A percentile compares a stretch with the other conserved stretches of the same genome.
phyloP scores from a whole-genome alignment of 2,797 vertebrate species.

The Catostomus latipinnis region DNA sequence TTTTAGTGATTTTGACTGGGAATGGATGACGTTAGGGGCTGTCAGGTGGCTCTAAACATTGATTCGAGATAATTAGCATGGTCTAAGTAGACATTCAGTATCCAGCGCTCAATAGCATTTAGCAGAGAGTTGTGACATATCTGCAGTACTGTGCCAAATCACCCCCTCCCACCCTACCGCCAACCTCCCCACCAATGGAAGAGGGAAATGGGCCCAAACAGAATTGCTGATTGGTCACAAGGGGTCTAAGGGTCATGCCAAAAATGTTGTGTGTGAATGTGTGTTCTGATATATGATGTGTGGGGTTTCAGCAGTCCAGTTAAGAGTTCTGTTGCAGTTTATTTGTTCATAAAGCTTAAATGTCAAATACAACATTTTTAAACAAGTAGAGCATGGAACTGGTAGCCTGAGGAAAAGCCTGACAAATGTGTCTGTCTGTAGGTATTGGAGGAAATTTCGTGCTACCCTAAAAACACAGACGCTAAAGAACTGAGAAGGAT shows the following conservation, averaged over 20 bases:
- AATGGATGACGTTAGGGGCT: not conserved
- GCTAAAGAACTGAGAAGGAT: conserved; percentile 96
- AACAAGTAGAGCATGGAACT: not conserved
- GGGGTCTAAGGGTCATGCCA: conserved; percentile 52
- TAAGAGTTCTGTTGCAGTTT: conserved; percentile 10
- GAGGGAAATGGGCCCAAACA: conserved; percentile 18
- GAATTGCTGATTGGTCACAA: conserved; percentile 60
- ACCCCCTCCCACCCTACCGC: conserved; percentile 30
- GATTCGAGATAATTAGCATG: conserved; percentile 25
- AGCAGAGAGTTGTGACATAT: conserved; percentile 71
- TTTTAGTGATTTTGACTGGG: conserved; percentile 5
- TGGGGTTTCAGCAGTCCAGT: conserved; percentile 26
- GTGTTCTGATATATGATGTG: conserved; percentile 6
- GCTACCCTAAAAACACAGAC: conserved; percentile 96
- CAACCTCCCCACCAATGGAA: conserved; percentile 14
- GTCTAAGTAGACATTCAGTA: conserved; percentile 8
- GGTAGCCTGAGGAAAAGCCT: conserved; percentile 9
- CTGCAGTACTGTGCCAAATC: conserved; percentile 65
- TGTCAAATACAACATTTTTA: not conserved
- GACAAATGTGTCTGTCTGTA: conserved; percentile 62
- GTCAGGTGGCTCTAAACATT: conserved; percentile 10
- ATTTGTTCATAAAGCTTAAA: not conserved
- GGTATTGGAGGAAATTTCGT: conserved; percentile 99
- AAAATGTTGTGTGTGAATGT: conserved; percentile 20
- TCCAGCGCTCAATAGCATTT: conserved; percentile 7